Evolutionary conservation across 2,797 vertebrate genomes (phyloP).

Genomic region (Peromyscus nudipes): DNA sequence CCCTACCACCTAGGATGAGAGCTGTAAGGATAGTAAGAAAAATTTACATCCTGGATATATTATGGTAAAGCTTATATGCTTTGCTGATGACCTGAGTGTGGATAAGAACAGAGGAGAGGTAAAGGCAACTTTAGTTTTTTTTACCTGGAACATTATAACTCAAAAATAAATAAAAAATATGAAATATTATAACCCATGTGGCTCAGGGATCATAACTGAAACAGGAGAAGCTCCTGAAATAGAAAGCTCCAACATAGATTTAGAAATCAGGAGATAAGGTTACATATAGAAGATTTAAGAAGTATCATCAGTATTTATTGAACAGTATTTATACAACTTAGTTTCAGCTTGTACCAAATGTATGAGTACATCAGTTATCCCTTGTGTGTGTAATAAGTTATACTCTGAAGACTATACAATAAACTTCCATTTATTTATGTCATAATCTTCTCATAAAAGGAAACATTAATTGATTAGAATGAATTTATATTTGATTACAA

Average conservation of each 20-base stretch:
- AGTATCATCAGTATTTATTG: background rate
- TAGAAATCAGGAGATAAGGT: background rate
- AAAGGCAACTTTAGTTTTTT: background rate
- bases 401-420: background rate
- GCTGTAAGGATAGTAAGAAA: accelerated
- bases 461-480: background rate
- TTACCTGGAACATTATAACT: background rate
- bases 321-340: background rate
- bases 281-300: background rate
- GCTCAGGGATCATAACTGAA: background rate
- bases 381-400: background rate
- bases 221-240: background rate
- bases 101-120: background rate
- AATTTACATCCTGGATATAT: background rate
- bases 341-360: background rate
- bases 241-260: background rate
- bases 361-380: background rate
- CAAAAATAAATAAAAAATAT: background rate
- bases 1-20: background rate
- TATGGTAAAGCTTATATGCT: background rate
- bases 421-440: background rate
- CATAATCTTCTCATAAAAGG: background rate
- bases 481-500: background rate
- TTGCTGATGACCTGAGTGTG: background rate
- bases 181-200: background rate